Evolutionary conservation across 1,140 invertebrate species (phyloP), one percentile per base, ranked within the genome.

Genomic region (Riptortus pedestris): DNA sequence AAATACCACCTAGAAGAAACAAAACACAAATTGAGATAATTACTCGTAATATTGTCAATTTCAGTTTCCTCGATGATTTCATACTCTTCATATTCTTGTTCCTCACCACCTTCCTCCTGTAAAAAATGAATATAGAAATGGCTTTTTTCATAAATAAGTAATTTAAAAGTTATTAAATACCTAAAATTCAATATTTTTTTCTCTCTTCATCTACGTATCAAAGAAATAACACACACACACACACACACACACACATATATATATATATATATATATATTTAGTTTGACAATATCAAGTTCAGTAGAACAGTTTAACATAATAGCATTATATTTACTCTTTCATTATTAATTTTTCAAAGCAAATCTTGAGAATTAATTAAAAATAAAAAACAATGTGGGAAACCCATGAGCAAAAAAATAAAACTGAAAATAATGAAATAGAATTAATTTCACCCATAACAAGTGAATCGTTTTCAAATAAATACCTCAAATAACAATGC

Each of bases 1-100:
- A 26, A 27, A 51, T 20, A 24, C 20, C 3, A 22, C 4, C 2
- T 7, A 55, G 16, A 27, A 27, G 18, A 55, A 24, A 24, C 20
- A 24, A 55, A 55, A 47, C 22, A 20, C 22, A 47, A n/a, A 47
- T 20, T 20, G n/a, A 47, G 45, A 55, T 55, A 55, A 24, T 55
- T 55, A 55, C 51, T 55, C 51, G 51, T 27, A 16, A 55, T 14
- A 26, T 20, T 55, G 20, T 55, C 51, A 55, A 55, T 24, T 26
- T 7, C n/a, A 9, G 45, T 14, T 55, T 55, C 51, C 26, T 55
- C 51, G 0, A 55, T 24, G 22, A 55, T 55, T 55, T 55, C 51
- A 55, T 55, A 55, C 24, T 18, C 24, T 55, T 55, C 20, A 55
- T 55, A 55, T 27, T n/a, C n/a, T n/a, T 55, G 18, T 4, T 20